Conservation (phyloP, 92 coral and sea anemone species). For the Phymanthus crucifer region DNA sequence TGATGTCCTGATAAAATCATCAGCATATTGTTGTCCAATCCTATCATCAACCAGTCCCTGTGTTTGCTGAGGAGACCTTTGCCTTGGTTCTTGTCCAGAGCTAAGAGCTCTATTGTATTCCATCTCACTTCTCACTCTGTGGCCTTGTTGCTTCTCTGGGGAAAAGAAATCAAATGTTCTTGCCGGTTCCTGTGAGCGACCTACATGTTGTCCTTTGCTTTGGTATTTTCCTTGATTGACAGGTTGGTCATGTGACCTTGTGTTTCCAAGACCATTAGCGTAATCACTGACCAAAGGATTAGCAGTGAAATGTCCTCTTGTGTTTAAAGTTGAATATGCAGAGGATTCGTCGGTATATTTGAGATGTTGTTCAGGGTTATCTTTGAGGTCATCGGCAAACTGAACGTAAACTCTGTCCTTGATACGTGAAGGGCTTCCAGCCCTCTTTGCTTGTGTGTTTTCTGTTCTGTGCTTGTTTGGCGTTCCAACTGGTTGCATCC, state of each 20-base stretch:
- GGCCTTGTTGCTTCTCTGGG: constrained; percentile 36
- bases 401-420: constrained; percentile 83
- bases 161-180: constrained; percentile 43
- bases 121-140: not conserved
- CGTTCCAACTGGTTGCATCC: constrained; percentile 49
- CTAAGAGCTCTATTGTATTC: constrained; percentile 22
- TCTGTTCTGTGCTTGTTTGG: constrained; percentile 60
- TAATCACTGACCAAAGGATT: constrained; percentile 50
- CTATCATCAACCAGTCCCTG: constrained; percentile 71
- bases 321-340: constrained; percentile 65
- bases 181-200: constrained; percentile 10
- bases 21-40: constrained; percentile 36
- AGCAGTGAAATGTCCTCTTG: constrained; percentile 80
- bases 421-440: constrained; percentile 33
- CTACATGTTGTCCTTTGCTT: not conserved
- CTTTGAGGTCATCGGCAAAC: constrained; percentile 54
- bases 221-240: constrained; percentile 5
- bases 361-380: constrained; percentile 55
- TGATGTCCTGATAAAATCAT: not conserved
- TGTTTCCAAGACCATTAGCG: constrained; percentile 5
- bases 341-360: constrained; percentile 72
- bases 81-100: constrained; percentile 44
- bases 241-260: constrained; percentile 38
- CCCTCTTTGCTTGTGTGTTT: constrained; percentile 11
- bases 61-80: constrained; percentile 63